phyloP scores from a whole-genome alignment of 2,113 vertebrate genomes.

The Cyanocitta stelleri region DNA sequence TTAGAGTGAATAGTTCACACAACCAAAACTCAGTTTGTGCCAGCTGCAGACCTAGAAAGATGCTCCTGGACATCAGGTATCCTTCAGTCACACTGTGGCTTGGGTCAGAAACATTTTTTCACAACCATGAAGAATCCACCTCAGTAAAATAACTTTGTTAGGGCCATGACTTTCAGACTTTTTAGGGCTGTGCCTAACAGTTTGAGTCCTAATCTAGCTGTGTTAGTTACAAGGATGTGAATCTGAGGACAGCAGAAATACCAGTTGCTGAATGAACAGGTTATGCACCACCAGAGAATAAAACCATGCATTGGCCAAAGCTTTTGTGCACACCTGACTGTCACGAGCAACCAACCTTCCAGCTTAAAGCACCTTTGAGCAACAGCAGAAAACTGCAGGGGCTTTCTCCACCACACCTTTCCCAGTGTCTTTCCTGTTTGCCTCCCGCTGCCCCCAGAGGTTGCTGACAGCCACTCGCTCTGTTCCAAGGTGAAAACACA shows the following conservation, averaged over 20 bases:
- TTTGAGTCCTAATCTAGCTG: not conserved
- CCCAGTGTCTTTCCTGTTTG: not conserved
- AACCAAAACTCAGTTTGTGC: not conserved
- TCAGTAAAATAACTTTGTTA: not conserved
- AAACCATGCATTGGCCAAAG: accelerated
- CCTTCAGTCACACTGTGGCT: not conserved
- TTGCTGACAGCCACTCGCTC: not conserved
- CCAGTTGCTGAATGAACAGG: not conserved
- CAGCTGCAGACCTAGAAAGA: not conserved
- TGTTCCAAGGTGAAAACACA: not conserved
- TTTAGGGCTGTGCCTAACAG: not conserved
- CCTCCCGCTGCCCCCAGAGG: not conserved
- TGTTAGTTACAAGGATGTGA: not conserved
- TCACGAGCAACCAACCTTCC: not conserved
- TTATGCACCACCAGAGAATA: not conserved
- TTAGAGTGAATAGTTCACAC: not conserved
- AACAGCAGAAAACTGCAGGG: not conserved
- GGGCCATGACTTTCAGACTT: not conserved
- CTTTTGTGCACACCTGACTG: not conserved
- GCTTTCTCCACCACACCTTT: not conserved
- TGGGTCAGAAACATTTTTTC: not conserved
- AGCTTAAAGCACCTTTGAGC: not conserved
- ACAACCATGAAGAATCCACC: not conserved
- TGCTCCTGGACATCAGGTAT: not conserved
- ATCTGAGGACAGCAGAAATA: not conserved